Evolutionary conservation across 2,888 invertebrate species (phyloP).

Genomic region (Trilocha varians): DNA sequence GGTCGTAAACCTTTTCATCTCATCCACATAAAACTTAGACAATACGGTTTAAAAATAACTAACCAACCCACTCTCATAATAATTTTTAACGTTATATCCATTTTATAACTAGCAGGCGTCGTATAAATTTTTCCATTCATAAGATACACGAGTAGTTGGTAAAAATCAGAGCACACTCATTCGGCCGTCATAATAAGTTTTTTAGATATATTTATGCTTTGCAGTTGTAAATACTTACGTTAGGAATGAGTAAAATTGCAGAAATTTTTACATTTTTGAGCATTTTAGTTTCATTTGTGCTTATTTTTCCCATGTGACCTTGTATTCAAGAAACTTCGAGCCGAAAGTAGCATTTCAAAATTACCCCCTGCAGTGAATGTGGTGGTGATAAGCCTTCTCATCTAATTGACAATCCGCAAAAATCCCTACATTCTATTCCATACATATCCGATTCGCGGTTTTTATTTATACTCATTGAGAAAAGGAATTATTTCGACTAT

Average conservation of each 20-base stretch:
- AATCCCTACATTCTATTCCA: too few species aligned
- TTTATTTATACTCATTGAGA: not conserved
- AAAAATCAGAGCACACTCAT: constrained; percentile 4
- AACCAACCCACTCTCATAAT: too few species aligned
- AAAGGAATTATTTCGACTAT: not conserved
- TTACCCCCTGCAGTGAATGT: not conserved
- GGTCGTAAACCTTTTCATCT: too few species aligned
- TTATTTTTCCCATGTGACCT: too few species aligned
- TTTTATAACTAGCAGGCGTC: not conserved
- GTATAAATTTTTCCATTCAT: not conserved
- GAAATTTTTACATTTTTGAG: too few species aligned
- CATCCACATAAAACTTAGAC: too few species aligned
- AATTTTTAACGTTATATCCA: not conserved
- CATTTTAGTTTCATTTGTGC: too few species aligned
- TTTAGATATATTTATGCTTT: constrained; percentile 1
- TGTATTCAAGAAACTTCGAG: too few species aligned
- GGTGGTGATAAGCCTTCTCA: not conserved
- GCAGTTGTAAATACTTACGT: not conserved
- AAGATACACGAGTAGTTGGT: not conserved
- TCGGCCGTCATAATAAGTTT: not conserved
- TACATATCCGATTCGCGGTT: too few species aligned
- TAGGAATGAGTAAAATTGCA: too few species aligned
- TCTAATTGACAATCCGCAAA: not conserved
- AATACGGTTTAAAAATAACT: not conserved
- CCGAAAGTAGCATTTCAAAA: constrained; percentile 1